Base-by-base conservation (phyloP, 2,113 vertebrate species). In the Mormoops blainvillei region DNA sequence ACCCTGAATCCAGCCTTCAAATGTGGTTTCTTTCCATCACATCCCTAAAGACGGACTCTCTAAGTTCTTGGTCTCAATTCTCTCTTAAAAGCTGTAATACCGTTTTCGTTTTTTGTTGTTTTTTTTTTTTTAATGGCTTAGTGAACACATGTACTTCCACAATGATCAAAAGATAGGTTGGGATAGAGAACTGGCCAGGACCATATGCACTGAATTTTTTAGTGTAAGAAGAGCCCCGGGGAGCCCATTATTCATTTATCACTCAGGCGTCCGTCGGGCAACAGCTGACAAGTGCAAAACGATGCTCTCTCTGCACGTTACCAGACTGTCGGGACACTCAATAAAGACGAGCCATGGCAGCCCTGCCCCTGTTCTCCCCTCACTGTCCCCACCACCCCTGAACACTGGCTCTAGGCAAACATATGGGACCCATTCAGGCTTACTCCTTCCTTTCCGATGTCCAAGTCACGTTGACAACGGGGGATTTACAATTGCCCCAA, bases 221-320 rank as follows among this genome's bases (percentile, higher is more conserved):
- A 91, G 94, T 88, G 86, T 96, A 97, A 95, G 94, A 97, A 81
- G 96, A 97, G 97, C 92, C 86, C 48, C 0, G 4, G 54, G 41
- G 73, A 95, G 87, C 50, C 67, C 82, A 96, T 93, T 92, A 94
- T 94, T 98, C 97, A 97, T 98, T 98, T 96, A 98, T 98, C 97
- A 97, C 87, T 85, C 92, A 98, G 96, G 85, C 38, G 1, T 87
- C 81, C 89, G 86, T 67, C 20, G 20, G 95, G 97, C 95, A 96
- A 93, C 97, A 98, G 98, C 97, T 93, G 98, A 97, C 56, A 87
- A 91, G 87, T 82, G 92, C 95, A 98, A 93, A 87, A 95, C 18
- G 95, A 96, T 76, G 94, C 77, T 96, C 94, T 95, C 77, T 95
- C 95, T 91, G 94, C 71, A 80, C 0, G 0, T 88, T 48, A 89